Conservation (phyloP, 2,113 vertebrate species). For the Tachysurus vachellii region DNA sequence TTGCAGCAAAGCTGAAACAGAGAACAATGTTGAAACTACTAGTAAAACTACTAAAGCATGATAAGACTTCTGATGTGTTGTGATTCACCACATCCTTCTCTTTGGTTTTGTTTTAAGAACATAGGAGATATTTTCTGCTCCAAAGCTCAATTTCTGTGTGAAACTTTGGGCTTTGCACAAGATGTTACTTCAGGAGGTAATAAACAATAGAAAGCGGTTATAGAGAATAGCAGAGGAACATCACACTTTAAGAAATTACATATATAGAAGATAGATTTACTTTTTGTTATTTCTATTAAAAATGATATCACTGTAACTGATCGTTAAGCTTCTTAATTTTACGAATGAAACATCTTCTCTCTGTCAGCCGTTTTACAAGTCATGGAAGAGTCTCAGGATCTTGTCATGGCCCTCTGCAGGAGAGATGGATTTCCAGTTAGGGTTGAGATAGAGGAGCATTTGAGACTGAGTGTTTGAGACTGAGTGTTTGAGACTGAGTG, state of each 20-base stretch:
- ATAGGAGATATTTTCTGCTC: background rate
- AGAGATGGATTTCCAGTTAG: constrained; percentile 63
- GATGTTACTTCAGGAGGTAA: background rate
- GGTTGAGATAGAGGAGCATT: constrained; percentile 56
- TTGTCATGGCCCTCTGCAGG: constrained; percentile 53
- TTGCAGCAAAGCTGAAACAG: no score
- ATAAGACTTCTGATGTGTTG: background rate
- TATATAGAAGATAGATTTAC: background rate
- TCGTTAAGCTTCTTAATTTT: background rate
- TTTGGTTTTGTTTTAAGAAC: background rate
- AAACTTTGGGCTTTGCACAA: background rate
- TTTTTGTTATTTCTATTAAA: background rate
- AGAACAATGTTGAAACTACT: background rate
- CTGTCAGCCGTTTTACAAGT: background rate
- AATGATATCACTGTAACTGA: background rate
- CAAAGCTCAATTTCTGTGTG: background rate
- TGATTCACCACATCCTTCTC: background rate
- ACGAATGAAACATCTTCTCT: background rate
- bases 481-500: constrained; percentile 52
- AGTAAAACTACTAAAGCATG: background rate
- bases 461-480: constrained; percentile 25
- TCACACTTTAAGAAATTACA: background rate
- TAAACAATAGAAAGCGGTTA: background rate
- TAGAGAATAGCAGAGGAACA: no score
- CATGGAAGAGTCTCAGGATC: constrained; percentile 54